phyloP scores from a whole-genome alignment of 2,113 vertebrate species.

The Cairina moschata region DNA sequence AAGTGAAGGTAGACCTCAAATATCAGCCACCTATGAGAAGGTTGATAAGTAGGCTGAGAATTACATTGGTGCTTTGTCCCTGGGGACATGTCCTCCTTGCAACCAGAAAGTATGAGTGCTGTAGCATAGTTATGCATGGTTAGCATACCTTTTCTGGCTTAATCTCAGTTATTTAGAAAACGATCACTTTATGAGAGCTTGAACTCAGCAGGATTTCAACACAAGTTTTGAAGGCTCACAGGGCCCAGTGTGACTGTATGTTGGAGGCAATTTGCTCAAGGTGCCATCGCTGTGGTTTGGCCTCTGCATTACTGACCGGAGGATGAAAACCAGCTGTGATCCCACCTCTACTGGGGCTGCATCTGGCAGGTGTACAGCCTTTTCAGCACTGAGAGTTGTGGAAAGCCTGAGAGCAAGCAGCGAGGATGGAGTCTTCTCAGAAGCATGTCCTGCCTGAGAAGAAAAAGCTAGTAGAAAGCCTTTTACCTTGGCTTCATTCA shows the following conservation, averaged over 20 bases:
- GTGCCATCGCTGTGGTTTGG: neutral
- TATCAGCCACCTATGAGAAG: neutral
- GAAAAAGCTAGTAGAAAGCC: neutral
- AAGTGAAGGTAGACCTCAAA: neutral
- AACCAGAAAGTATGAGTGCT: neutral
- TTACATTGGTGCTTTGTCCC: neutral
- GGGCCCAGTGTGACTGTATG: rapidly evolving
- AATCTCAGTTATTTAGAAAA: neutral
- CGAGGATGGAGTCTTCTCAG: rapidly evolving
- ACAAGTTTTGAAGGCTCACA: rapidly evolving
- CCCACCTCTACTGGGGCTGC: neutral
- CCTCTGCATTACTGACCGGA: rapidly evolving
- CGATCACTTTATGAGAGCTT: neutral
- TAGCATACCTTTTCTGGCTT: neutral
- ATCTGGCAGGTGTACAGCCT: neutral
- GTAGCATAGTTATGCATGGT: neutral
- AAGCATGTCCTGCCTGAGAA: neutral
- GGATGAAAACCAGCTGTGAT: neutral
- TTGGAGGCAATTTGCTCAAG: neutral
- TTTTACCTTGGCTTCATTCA: neutral
- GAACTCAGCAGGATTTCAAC: neutral
- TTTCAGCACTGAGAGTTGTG: neutral
- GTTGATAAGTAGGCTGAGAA: neutral
- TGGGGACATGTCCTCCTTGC: rapidly evolving
- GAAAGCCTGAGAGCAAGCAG: rapidly evolving